These are phyloP conservation scores for Polydrusus tereticollis DNA, from an alignment of 2,888 invertebrate species.

Conservation along the genomic window DNA sequence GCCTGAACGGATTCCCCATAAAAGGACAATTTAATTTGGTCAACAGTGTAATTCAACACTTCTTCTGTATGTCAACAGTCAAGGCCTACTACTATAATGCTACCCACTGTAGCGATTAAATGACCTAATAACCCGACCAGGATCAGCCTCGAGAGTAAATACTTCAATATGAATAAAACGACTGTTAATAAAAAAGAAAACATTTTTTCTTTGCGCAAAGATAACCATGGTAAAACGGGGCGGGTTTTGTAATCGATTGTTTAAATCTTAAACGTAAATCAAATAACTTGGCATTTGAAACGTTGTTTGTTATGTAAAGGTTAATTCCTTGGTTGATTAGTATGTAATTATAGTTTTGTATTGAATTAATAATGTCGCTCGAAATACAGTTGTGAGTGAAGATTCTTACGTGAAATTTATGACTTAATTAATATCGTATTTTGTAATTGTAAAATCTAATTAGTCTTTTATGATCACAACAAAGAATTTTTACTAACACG, in stretches of 20 bases:
- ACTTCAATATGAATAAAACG: neutral
- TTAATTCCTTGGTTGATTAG: neutral
- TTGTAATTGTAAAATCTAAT: too few relatives aligned
- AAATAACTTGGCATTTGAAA: conserved; percentile 3
- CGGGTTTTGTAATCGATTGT: conserved; percentile 25
- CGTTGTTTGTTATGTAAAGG: conserved; percentile 7
- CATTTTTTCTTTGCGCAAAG: conserved; percentile 1
- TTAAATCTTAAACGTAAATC: conserved; percentile 25
- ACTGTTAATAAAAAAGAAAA: neutral
- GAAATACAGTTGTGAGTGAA: neutral
- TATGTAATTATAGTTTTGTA: conserved; percentile 5
- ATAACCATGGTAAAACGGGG: conserved; percentile 28
- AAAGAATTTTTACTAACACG: too few relatives aligned
- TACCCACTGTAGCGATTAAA: neutral
- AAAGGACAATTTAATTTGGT: too few relatives aligned
- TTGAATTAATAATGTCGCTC: neutral
- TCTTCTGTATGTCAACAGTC: conserved; percentile 8
- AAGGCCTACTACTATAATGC: neutral
- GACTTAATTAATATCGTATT: too few relatives aligned
- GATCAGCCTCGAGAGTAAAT: conserved; percentile 2
- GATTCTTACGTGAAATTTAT: neutral
- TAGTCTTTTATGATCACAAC: too few relatives aligned
- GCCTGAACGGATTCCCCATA: too few relatives aligned
- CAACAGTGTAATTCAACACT: neutral
- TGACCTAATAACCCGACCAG: conserved; percentile 14